phyloP scores from a whole-genome alignment of 2,113 vertebrate genomes.

The Oreochromis tanganicae region DNA sequence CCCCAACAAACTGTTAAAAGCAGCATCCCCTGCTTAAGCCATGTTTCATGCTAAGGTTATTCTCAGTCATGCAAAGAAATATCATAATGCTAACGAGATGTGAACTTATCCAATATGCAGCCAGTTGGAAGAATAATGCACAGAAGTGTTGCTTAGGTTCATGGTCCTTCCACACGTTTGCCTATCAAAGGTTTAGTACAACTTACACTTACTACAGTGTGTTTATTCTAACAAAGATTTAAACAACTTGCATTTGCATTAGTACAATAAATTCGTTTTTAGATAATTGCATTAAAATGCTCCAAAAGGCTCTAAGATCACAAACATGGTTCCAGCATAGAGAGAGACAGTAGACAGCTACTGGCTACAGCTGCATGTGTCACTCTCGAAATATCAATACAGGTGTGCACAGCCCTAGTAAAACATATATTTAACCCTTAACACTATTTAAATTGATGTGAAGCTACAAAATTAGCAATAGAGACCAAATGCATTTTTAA shows the following conservation, averaged over 20 bases:
- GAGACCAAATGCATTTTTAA: neutral
- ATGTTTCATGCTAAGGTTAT: neutral
- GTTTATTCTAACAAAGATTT: neutral
- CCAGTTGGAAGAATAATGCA: neutral
- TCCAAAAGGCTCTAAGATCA: neutral
- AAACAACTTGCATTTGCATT: neutral
- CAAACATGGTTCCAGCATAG: neutral
- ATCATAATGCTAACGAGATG: neutral
- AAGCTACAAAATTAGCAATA: neutral
- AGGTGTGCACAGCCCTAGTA: neutral
- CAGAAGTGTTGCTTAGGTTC: neutral
- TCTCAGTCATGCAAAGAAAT: neutral
- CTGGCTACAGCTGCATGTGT: neutral
- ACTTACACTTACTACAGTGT: neutral
- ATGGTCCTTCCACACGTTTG: neutral
- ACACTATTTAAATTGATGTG: neutral
- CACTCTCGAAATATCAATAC: neutral
- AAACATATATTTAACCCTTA: neutral
- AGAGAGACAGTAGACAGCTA: neutral
- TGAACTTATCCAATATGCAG: neutral
- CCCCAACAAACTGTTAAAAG: neutral
- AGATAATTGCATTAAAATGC: neutral
- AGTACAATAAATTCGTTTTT: neutral
- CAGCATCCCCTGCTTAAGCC: neutral
- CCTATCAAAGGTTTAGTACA: neutral